Conservation (phyloP, 2,888 invertebrate species). For the Cordilura impudica region DNA sequence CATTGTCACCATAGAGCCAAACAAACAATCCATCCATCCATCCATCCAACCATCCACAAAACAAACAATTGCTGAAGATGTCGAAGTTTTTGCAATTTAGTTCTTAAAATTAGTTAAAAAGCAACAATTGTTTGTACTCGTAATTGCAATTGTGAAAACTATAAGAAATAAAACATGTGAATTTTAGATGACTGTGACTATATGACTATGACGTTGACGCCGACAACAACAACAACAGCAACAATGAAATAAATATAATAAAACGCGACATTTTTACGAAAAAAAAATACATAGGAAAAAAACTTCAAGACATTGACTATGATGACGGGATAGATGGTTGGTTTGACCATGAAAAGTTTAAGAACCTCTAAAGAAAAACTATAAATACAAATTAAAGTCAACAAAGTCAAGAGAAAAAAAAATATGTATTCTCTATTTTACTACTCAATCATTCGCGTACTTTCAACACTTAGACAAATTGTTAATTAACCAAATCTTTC, state of each 20-base stretch:
- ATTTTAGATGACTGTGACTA: constrained; percentile 48
- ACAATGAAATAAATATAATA: constrained; percentile 3
- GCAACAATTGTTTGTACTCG: constrained; percentile 56
- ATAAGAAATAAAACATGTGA: constrained; percentile 32
- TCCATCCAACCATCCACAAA: background rate
- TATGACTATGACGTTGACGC: constrained; percentile 40
- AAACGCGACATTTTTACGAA: constrained; percentile 35
- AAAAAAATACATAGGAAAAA: constrained; percentile 13
- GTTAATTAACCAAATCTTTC: too few species aligned
- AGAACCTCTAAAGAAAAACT: constrained; percentile 63
- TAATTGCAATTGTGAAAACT: constrained; percentile 48
- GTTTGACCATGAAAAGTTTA: constrained; percentile 67
- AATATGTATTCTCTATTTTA: constrained; percentile 3
- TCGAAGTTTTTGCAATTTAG: background rate
- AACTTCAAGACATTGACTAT: constrained; percentile 51
- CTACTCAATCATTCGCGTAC: background rate
- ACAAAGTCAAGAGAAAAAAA: constrained; percentile 15
- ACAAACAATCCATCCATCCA: background rate
- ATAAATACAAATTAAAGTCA: constrained; percentile 45
- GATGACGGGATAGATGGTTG: constrained; percentile 58
- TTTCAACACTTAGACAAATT: background rate
- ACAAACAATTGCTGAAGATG: background rate
- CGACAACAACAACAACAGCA: constrained; percentile 43
- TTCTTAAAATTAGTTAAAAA: background rate
- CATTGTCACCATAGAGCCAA: constrained; percentile 14